phyloP scores from a whole-genome alignment of 2,797 vertebrate genomes.

The Pitangus sulphuratus region DNA sequence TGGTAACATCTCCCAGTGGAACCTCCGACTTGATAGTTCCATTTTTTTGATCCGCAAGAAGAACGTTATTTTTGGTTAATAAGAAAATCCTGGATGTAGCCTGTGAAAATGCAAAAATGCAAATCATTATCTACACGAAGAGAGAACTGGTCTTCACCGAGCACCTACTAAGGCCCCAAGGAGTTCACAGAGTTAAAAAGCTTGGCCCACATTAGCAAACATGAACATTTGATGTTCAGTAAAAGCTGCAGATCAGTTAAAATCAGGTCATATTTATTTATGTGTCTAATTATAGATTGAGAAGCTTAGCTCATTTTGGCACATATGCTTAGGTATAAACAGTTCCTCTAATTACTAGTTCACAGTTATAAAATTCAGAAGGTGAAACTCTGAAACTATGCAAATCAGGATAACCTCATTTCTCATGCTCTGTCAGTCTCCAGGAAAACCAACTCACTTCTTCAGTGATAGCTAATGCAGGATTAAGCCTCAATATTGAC shows the following conservation, averaged over 20 bases:
- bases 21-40: constrained; percentile 96
- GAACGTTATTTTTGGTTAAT: constrained; percentile 90
- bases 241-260: neutral
- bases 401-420: constrained; percentile 7
- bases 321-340: neutral
- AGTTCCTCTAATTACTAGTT: constrained; percentile 13
- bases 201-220: neutral
- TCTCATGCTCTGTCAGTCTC: neutral
- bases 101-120: constrained; percentile 68
- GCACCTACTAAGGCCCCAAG: neutral
- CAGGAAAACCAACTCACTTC: neutral
- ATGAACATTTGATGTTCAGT: neutral
- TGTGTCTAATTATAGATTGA: constrained; percentile 12
- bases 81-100: constrained; percentile 92
- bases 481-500: neutral
- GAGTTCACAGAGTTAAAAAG: neutral
- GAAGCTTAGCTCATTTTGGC: constrained; percentile 31
- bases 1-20: constrained; percentile 89
- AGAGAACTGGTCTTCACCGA: neutral
- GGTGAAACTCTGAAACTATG: neutral
- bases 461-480: neutral
- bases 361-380: neutral
- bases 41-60: constrained; percentile 96
- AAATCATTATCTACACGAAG: neutral
- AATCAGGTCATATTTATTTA: constrained; percentile 23